Evolutionary conservation across 2,113 vertebrate species (phyloP).

Genomic region (Hemibagrus wyckioides): DNA sequence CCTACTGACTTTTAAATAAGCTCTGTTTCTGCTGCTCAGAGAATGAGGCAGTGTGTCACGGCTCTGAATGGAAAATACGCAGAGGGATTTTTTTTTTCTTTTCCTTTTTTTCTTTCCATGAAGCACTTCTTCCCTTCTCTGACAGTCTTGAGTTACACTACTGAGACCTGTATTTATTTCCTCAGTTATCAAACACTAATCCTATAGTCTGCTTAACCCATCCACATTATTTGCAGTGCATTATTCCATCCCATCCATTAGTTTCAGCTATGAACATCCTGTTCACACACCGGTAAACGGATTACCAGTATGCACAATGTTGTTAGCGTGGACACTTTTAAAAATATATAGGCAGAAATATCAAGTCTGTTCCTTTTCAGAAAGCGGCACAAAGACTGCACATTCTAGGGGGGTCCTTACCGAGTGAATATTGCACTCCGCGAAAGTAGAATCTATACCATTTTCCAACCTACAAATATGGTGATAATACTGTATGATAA

Average conservation of each 20-base stretch:
- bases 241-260: not conserved
- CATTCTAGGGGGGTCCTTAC: not conserved
- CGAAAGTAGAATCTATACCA: not conserved
- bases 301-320: not conserved
- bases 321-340: too few species aligned
- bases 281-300: not conserved
- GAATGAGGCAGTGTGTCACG: slow-evolving; percentile 25
- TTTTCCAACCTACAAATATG: not conserved
- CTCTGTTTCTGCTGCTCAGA: slow-evolving; percentile 6
- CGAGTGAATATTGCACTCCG: not conserved
- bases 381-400: not conserved
- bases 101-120: not conserved
- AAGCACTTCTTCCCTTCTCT: slow-evolving; percentile 5
- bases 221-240: not conserved
- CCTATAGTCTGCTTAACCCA: not conserved
- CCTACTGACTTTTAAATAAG: slow-evolving; percentile 19
- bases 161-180: slow-evolving; percentile 7
- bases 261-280: not conserved
- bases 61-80: slow-evolving; percentile 32
- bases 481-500: not conserved
- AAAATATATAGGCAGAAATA: not conserved
- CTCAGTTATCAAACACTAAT: slow-evolving; percentile 12
- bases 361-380: not conserved
- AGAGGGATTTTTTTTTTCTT: not conserved
- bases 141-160: slow-evolving; percentile 11